These are phyloP conservation scores for Colossoma macropomum DNA, from an alignment of 2,113 vertebrate species.

Conservation along the genomic window DNA sequence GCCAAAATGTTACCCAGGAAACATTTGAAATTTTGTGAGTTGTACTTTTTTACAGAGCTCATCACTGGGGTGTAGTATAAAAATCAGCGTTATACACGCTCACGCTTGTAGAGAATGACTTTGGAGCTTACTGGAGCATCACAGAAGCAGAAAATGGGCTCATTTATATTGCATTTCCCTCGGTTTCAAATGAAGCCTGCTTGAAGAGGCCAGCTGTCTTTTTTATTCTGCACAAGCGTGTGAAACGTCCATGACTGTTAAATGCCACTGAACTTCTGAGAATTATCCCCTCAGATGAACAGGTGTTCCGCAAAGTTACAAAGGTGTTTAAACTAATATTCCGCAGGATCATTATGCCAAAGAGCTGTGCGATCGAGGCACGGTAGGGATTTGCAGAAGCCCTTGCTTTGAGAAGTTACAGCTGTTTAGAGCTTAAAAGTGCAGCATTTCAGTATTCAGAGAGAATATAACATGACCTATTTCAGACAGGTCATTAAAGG, in stretches of 20 bases:
- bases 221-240: not conserved
- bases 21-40: not conserved
- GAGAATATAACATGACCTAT: not conserved
- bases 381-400: not conserved
- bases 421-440: not conserved
- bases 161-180: not conserved
- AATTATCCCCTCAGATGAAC: not conserved
- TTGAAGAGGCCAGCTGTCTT: not conserved
- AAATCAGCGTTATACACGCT: not conserved
- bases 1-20: not conserved
- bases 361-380: not conserved
- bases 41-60: not conserved
- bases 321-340: not conserved
- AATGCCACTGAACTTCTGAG: not conserved
- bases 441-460: not conserved
- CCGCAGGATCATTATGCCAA: not conserved
- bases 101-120: not conserved
- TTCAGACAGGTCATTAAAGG: not conserved
- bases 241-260: not conserved
- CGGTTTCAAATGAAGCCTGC: not conserved
- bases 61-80: not conserved
- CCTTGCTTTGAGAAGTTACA: not conserved
- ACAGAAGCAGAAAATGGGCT: not conserved
- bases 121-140: not conserved
- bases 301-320: not conserved